These are phyloP conservation scores for Scatophagus argus DNA, from an alignment of 2,113 vertebrate genomes.

Conservation along the genomic window DNA sequence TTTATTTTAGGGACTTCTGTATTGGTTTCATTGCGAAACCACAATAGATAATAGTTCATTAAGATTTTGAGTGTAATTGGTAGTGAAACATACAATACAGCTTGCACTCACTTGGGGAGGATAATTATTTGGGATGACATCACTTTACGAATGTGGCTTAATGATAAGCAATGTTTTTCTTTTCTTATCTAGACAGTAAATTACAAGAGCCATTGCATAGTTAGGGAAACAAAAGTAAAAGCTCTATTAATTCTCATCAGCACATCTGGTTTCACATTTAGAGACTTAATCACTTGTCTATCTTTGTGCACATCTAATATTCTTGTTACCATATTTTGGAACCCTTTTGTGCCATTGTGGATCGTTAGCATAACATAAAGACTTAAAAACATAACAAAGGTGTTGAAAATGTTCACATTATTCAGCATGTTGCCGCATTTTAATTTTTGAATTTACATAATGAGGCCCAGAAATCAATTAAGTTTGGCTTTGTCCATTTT, in stretches of 20 bases:
- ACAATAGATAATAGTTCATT: background rate
- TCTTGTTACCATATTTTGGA: background rate
- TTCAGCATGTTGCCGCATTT: slow-evolving; percentile 12
- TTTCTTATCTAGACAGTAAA: background rate
- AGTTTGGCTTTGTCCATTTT: slow-evolving; percentile 38
- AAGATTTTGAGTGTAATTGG: background rate
- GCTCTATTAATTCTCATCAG: background rate
- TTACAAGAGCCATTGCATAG: background rate
- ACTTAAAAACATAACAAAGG: background rate
- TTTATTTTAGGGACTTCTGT: slow-evolving; percentile 8
- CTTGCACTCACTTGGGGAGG: background rate
- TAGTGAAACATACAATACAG: background rate
- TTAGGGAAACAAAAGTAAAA: background rate
- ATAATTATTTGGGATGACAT: background rate
- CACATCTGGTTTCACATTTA: slow-evolving; percentile 6
- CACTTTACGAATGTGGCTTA: background rate
- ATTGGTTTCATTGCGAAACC: background rate
- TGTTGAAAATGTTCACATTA: background rate
- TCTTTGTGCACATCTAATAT: background rate
- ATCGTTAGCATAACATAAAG: background rate
- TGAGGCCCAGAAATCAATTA: slow-evolving; percentile 55
- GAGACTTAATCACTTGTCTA: background rate
- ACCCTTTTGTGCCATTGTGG: background rate
- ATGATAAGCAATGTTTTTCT: slow-evolving; percentile 15
- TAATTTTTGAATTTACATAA: slow-evolving; percentile 49